These are phyloP conservation scores for Ommatoiulus sabulosus DNA, from an alignment of 2,888 invertebrate genomes.

Conservation along the genomic window DNA sequence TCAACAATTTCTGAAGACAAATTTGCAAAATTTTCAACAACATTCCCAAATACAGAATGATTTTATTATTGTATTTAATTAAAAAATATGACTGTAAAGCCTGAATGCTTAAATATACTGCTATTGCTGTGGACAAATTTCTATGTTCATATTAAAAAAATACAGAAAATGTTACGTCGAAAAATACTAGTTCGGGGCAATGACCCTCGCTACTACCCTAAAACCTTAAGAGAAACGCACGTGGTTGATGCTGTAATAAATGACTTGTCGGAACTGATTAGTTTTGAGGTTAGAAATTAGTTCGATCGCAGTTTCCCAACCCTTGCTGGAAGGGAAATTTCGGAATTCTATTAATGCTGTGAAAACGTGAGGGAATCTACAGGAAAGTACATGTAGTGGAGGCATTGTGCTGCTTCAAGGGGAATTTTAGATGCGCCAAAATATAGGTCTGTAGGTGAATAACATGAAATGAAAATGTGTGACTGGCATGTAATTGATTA, in stretches of 20 bases:
- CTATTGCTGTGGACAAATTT: too few species aligned
- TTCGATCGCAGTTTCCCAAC: neutral
- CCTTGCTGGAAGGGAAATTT: neutral
- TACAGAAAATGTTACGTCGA: neutral
- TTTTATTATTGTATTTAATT: too few species aligned
- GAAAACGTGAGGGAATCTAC: neutral
- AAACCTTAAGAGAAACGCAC: neutral
- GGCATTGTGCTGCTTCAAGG: neutral
- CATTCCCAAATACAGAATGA: too few species aligned
- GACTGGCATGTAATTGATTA: neutral
- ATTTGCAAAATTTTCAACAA: too few species aligned
- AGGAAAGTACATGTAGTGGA: neutral
- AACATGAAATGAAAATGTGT: neutral
- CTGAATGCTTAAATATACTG: too few species aligned
- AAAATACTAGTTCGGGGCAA: neutral
- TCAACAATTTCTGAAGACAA: too few species aligned
- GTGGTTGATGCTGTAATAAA: neutral
- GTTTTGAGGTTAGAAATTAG: neutral
- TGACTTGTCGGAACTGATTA: neutral
- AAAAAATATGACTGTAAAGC: too few species aligned
- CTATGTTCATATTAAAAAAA: neutral
- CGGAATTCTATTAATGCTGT: neutral
- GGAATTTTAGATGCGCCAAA: neutral
- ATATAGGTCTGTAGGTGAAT: constrained; percentile 27
- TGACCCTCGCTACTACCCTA: neutral